phyloP scores from a whole-genome alignment of 1,140 invertebrate genomes.

The Tetramorium alpestre region DNA sequence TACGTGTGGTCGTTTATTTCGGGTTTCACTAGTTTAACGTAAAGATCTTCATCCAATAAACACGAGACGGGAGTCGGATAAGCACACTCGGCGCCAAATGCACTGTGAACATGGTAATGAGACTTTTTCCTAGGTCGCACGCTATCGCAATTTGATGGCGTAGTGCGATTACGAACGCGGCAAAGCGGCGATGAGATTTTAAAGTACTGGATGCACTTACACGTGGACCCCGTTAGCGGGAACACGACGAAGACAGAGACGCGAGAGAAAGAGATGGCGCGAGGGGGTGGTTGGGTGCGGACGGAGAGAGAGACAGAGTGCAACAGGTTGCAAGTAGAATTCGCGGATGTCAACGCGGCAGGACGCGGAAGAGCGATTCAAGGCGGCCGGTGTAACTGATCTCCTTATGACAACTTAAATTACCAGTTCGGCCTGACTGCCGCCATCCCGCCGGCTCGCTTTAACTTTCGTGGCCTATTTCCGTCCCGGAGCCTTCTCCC shows the following conservation, averaged over 20 bases:
- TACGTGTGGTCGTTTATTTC: not conserved
- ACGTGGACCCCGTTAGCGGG: constrained; percentile 59
- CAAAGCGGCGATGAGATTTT: constrained; percentile 58
- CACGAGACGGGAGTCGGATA: constrained; percentile 32
- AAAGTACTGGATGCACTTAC: constrained; percentile 73
- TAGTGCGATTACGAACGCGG: constrained; percentile 62
- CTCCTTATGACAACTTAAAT: constrained; percentile 71
- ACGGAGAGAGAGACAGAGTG: constrained; percentile 78
- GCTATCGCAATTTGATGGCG: constrained; percentile 49
- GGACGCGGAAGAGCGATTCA: constrained; percentile 70
- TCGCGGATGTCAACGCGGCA: constrained; percentile 80
- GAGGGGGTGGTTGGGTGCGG: constrained; percentile 62
- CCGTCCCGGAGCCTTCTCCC: not conserved
- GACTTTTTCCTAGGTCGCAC: constrained; percentile 12
- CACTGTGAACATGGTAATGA: constrained; percentile 5
- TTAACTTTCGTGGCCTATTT: constrained; percentile 49
- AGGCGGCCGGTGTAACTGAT: constrained; percentile 72
- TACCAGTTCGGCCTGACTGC: constrained; percentile 21
- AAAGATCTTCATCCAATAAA: constrained; percentile 15
- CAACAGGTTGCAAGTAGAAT: constrained; percentile 85
- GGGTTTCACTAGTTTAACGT: not conserved
- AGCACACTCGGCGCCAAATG: constrained; percentile 28
- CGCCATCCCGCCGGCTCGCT: not conserved
- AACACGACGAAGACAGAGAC: constrained; percentile 38
- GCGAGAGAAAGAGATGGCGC: constrained; percentile 9